Base-by-base conservation (phyloP, 2,113 vertebrate species). In the Gambusia holbrooki region DNA sequence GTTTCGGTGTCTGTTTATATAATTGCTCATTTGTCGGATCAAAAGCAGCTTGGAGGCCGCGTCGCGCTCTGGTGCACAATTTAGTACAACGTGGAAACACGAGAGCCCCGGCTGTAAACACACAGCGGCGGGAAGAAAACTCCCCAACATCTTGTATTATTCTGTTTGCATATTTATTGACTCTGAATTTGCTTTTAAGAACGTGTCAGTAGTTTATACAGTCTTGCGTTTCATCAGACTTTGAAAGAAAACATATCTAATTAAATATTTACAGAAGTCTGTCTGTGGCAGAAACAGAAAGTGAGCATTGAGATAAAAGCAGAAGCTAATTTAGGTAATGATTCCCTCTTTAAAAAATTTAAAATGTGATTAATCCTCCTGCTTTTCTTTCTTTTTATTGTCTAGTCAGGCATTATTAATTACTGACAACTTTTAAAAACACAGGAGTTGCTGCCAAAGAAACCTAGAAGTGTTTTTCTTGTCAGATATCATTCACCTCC, bases 261-360 rank as follows among this genome's bases (percentile, higher is more conserved):
- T 60, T 30, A 66, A 60, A 61, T 67, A 67, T 75, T 76, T 68
- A 62, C 35, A 68, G 42, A 76, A 76, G 67, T 62, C 74, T 62
- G 28, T 68, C 54, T 14, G n/a, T 35, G 42, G 40, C 51, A 75
- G 65, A 61, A 54, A 61, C 32, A 14, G 32, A 54, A 22, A 42
- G 65, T 73, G 48, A 73, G 22, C 45, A 65, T 32, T 28, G 48
- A 17, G 63, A 74, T 54, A 48, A 74, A 35, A 66, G 32, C 48
- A 58, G 48, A 60, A 60, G 68, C 8, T 35, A 58, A 70, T 35
- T 25, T 58, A 58, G 22, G 17, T 25, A 63, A 72, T 62, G 35
- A 63, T 33, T 22, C 35, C 54, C 33, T 48, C 11, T 14, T 32
- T 7, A 69, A 58, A 14, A 60, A 67, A 40, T 13, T 40, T 10